Conservation (phyloP, 1,140 invertebrate species). For the Drosophila navojoa region DNA sequence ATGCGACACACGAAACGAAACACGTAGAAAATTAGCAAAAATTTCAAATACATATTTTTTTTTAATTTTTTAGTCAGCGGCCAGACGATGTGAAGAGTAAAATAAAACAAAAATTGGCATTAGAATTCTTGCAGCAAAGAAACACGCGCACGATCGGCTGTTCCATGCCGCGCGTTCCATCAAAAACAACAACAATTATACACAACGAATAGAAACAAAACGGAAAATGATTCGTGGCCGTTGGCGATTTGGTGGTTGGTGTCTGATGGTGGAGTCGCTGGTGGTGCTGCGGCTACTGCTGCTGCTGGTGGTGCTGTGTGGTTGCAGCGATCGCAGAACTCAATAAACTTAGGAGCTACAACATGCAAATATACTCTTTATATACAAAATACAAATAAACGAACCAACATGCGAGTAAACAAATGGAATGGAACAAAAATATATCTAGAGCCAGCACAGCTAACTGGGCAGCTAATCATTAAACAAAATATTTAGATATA, state of each 20-base stretch:
- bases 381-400: slow-evolving; percentile 23
- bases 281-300: neutral
- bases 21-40: slow-evolving; percentile 19
- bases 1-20: slow-evolving; percentile 20
- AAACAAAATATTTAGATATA: slow-evolving; percentile 16
- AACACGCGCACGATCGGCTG: slow-evolving; percentile 16
- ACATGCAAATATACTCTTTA: slow-evolving; percentile 33
- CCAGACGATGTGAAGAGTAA: slow-evolving; percentile 17
- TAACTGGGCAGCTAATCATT: slow-evolving; percentile 43
- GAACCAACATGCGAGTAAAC: slow-evolving; percentile 30
- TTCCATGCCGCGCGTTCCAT: slow-evolving; percentile 30
- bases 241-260: slow-evolving; percentile 52
- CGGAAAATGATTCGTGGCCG: slow-evolving; percentile 23
- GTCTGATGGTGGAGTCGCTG: slow-evolving; percentile 45
- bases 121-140: slow-evolving; percentile 3
- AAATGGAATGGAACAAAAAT: slow-evolving; percentile 35
- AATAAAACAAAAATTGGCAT: slow-evolving; percentile 1
- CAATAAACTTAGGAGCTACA: slow-evolving; percentile 21
- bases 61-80: slow-evolving; percentile 5
- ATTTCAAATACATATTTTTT: slow-evolving; percentile 5
- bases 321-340: slow-evolving; percentile 7
- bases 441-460: slow-evolving; percentile 41
- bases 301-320: slow-evolving; percentile 42
- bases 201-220: slow-evolving; percentile 4
- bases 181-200: slow-evolving; percentile 9